Evolutionary conservation across 2,113 vertebrate genomes (phyloP).

Genomic region (Cynoglossus semilaevis): DNA sequence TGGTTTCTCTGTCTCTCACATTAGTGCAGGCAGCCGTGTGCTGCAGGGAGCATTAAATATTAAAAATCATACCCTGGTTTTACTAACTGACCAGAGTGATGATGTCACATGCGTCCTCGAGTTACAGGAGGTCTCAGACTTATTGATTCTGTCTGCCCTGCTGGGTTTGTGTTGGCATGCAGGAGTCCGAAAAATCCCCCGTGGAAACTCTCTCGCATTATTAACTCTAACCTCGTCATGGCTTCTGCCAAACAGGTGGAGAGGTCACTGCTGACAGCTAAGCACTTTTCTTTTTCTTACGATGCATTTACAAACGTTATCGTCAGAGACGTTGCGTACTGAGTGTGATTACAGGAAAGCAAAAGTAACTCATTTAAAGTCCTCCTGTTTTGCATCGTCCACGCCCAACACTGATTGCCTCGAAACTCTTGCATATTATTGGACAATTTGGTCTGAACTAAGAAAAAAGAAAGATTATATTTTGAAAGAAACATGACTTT

Average conservation of each 20-base stretch:
- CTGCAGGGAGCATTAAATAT: slow-evolving; percentile 88
- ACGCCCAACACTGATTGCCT: no score
- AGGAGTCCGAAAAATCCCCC: slow-evolving; percentile 1
- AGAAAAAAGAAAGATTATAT: neutral
- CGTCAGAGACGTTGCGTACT: no score
- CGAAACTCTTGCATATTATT: no score
- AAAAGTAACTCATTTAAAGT: no score
- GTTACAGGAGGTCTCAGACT: slow-evolving; percentile 11
- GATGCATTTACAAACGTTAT: no score
- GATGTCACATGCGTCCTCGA: slow-evolving; percentile 24
- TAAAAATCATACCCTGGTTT: slow-evolving; percentile 80
- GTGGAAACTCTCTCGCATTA: slow-evolving; percentile 10
- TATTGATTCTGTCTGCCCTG: slow-evolving; percentile 14
- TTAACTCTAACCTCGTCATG: slow-evolving; percentile 3
- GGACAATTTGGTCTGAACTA: neutral
- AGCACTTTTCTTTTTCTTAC: no score
- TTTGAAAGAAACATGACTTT: neutral
- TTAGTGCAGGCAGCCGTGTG: slow-evolving; percentile 80
- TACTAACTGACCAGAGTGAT: slow-evolving; percentile 78
- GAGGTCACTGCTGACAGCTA: no score
- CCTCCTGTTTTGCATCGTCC: no score
- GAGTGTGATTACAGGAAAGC: no score
- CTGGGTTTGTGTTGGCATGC: neutral
- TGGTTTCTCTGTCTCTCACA: slow-evolving; percentile 81
- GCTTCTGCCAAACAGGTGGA: neutral